phyloP scores from a whole-genome alignment of 2,888 invertebrate species.

The Ditula angustiorana region DNA sequence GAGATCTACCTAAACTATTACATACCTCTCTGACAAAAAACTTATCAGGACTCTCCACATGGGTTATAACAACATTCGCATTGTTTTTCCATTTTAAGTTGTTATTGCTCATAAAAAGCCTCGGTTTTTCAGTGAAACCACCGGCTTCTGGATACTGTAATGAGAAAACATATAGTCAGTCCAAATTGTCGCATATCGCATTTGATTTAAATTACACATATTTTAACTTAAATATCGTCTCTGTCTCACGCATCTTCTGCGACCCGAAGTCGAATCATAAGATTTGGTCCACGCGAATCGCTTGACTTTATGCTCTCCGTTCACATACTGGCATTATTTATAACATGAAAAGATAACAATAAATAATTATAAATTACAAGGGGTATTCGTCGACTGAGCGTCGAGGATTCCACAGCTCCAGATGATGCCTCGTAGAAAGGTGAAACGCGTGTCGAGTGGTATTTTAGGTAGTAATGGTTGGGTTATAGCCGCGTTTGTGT shows the following conservation, averaged over 20 bases:
- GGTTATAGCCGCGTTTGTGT: no score
- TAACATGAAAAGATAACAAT: constrained; percentile 3
- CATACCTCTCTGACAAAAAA: constrained; percentile 32
- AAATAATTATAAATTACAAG: neutral
- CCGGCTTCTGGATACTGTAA: constrained; percentile 23
- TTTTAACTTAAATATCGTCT: neutral
- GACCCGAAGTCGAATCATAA: neutral
- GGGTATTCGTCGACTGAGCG: no score
- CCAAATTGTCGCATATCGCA: neutral
- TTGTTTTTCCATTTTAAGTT: neutral
- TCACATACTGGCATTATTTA: neutral
- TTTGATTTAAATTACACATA: neutral
- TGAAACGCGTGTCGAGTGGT: no score
- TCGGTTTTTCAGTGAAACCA: neutral
- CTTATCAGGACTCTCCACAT: constrained; percentile 30
- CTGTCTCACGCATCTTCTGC: neutral
- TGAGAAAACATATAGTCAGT: neutral
- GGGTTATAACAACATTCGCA: constrained; percentile 14
- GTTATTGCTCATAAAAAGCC: constrained; percentile 11
- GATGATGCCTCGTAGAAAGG: no score
- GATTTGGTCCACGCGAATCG: neutral
- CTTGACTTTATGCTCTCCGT: neutral
- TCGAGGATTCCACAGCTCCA: no score
- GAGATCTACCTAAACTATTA: no score
- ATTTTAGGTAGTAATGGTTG: no score